Conservation (phyloP, 2,888 invertebrate genomes). For the Physocephala rufipes region DNA sequence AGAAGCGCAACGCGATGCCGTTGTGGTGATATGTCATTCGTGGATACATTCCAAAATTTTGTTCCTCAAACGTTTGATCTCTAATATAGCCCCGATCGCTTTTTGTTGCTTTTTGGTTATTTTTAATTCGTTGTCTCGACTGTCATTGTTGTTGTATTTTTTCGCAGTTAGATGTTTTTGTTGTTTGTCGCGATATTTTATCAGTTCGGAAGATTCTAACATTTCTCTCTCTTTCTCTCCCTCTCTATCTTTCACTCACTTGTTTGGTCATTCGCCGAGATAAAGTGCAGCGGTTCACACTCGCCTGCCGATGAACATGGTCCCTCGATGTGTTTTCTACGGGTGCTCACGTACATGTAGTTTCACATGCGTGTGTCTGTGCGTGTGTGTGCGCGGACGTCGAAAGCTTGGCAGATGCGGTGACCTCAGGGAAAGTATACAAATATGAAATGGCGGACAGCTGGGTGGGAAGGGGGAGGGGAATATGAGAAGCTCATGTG, state of each 20-base stretch:
- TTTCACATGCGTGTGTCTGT: too few species aligned
- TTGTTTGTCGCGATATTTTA: conserved; percentile 36
- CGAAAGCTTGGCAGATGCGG: too few species aligned
- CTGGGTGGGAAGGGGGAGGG: too few species aligned
- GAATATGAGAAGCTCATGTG: too few species aligned
- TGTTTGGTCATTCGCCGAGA: background rate
- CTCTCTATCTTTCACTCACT: background rate
- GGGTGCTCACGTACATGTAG: background rate
- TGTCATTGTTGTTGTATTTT: conserved; percentile 11
- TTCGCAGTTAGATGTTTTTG: too few species aligned
- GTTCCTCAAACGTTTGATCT: background rate
- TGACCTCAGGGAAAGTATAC: too few species aligned
- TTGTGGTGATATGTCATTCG: background rate
- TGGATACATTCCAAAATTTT: background rate
- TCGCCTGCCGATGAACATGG: too few species aligned
- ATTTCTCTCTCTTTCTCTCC: conserved; percentile 31
- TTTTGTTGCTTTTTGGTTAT: background rate
- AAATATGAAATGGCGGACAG: too few species aligned
- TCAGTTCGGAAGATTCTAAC: conserved; percentile 48
- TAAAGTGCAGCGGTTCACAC: background rate
- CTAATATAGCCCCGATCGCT: background rate
- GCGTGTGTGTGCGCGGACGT: too few species aligned
- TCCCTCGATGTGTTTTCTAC: background rate
- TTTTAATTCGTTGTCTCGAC: background rate
- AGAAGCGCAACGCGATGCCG: too few species aligned